Base-by-base conservation (phyloP, 2,888 invertebrate species). In the Heliconius cydno region DNA sequence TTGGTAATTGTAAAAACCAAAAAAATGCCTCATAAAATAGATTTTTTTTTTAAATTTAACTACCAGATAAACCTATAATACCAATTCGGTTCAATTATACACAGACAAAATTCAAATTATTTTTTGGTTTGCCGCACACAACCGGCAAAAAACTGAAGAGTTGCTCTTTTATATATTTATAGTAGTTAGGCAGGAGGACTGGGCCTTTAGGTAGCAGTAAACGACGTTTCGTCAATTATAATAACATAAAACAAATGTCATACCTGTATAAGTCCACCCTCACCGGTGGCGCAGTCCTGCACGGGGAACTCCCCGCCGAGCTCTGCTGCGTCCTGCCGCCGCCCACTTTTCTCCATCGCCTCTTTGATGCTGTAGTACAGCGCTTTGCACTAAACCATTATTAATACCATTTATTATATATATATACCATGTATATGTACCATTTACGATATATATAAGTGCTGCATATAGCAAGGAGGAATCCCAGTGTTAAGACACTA, bases 361-460 rank as follows among this genome's bases (percentile, higher is more conserved):
- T 99, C 98, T 93, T 99, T 99, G 88, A 99, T 99, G 92, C 98
- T 98, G 94, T 99, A 98, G 94, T 99, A 99, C 81, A 99, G 96
- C 88, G 99, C 98, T 94, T 99, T 98, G 93, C 99, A 99, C 99
- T 99, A 41, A 38, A 68, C 1, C n/a, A 38, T n/a, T 5, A 41
- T 41, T 25, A 13, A 12, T 38, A 41, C 3, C 4, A 41, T 25
- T n/a, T 68, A 4, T n/a, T 68, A 41, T 60, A 60, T 34, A 30
- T 30, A 30, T 7, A 34, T n/a, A n/a, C n/a, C n/a, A n/a, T n/a
- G n/a, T n/a, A n/a, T n/a, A n/a, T n/a, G n/a, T n/a, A n/a, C n/a
- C n/a, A n/a, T n/a, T n/a, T n/a, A n/a, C n/a, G n/a, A n/a, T n/a
- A n/a, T n/a, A n/a, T n/a, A n/a, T n/a, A n/a, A n/a, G n/a, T n/a